These are phyloP conservation scores for Ophion ventricosus DNA, from an alignment of 2,888 invertebrate species.

Conservation along the genomic window DNA sequence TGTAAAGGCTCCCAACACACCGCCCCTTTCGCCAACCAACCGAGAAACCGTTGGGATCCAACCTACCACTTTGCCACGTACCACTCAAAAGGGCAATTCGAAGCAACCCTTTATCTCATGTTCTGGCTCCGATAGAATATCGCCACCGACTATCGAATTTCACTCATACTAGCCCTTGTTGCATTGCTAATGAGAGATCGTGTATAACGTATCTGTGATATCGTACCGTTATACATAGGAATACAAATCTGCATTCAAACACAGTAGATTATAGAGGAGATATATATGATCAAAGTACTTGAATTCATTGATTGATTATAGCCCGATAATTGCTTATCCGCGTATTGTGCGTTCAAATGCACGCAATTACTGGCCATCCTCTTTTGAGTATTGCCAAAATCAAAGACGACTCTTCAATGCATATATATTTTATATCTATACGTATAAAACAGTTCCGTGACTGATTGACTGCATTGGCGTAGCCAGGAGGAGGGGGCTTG, in stretches of 20 bases:
- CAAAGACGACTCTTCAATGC: no score
- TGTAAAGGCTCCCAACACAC: conserved; percentile 23
- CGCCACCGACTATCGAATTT: conserved; percentile 55
- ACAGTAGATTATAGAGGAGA: neutral
- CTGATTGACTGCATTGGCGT: no score
- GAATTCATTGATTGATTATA: neutral
- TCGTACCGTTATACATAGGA: conserved; percentile 10
- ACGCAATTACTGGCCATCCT: neutral
- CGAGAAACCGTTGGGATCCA: conserved; percentile 26
- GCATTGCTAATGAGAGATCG: conserved; percentile 16
- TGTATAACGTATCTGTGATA: conserved; percentile 29
- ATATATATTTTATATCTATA: no score
- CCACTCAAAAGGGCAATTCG: conserved; percentile 52
- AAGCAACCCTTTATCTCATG: conserved; percentile 25
- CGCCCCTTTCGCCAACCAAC: conserved; percentile 24
- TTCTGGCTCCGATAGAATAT: conserved; percentile 40
- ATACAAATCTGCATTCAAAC: neutral
- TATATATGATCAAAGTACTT: neutral
- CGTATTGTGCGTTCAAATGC: neutral
- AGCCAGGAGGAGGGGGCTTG: no score
- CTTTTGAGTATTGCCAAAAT: no score
- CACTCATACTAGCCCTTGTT: conserved; percentile 36
- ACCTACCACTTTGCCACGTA: conserved; percentile 21
- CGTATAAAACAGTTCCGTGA: no score
- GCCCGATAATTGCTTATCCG: neutral